phyloP scores from a whole-genome alignment of 2,888 invertebrate genomes.

The Girardia tigrina region DNA sequence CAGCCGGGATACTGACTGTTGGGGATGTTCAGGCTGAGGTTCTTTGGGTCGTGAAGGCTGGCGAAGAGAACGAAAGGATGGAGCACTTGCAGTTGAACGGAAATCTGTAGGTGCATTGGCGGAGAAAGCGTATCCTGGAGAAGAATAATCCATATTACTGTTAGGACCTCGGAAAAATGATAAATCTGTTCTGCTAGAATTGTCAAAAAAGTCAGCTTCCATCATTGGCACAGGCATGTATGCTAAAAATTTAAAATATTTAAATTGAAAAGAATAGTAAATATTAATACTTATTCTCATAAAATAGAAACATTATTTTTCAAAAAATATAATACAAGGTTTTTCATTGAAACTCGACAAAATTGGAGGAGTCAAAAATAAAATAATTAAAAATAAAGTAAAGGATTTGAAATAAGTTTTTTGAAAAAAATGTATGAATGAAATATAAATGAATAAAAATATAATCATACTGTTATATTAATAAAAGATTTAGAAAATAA shows the following conservation, averaged over 20 bases:
- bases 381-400: too few species aligned
- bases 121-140: background rate
- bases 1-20: background rate
- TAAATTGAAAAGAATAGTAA: too few species aligned
- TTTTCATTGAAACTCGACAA: too few species aligned
- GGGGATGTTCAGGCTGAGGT: background rate
- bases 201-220: constrained; percentile 12
- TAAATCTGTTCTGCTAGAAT: background rate
- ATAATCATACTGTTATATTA: too few species aligned
- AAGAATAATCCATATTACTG: background rate
- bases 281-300: too few species aligned
- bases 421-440: too few species aligned
- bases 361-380: too few species aligned
- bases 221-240: constrained; percentile 23
- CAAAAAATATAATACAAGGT: too few species aligned
- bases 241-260: background rate
- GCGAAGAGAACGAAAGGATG: background rate
- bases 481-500: too few species aligned
- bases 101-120: background rate
- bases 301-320: too few species aligned
- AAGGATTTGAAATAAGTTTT: too few species aligned
- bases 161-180: constrained; percentile 11
- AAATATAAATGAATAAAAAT: too few species aligned
- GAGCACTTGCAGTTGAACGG: background rate
- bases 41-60: constrained; percentile 8